These are phyloP conservation scores for Sebastes alutus DNA, from an alignment of 2,797 vertebrate species.

Conservation along the genomic window DNA sequence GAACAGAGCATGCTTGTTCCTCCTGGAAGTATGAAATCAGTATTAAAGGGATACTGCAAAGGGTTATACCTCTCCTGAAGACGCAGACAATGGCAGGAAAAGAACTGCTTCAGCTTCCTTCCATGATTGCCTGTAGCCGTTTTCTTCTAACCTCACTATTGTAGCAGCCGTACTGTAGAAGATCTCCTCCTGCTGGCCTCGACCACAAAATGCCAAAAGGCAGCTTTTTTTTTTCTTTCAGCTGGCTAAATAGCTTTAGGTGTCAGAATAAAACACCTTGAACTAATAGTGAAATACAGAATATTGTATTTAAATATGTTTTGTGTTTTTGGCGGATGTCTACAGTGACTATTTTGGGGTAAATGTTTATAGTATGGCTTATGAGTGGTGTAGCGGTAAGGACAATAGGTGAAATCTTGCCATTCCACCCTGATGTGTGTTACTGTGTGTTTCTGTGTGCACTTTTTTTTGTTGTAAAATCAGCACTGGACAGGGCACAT, in stretches of 20 bases:
- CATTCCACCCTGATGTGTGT: conserved; percentile 56
- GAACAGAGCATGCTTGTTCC: conserved; percentile 48
- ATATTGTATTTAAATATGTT: conserved; percentile 65
- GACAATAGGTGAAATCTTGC: conserved; percentile 47
- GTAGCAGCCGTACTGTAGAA: conserved; percentile 81
- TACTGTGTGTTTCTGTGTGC: conserved; percentile 63
- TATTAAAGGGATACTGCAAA: conserved; percentile 22
- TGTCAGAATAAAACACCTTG: conserved; percentile 57
- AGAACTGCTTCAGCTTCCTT: conserved; percentile 57
- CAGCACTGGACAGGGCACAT: conserved; percentile 56
- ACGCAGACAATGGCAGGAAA: conserved; percentile 66
- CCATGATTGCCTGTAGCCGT: conserved; percentile 69
- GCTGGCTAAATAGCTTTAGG: conserved; percentile 72
- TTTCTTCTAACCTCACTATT: conserved; percentile 75
- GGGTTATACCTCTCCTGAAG: conserved; percentile 59
- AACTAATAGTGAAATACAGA: conserved; percentile 58
- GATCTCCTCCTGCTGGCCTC: conserved; percentile 71
- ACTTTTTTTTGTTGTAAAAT: conserved; percentile 58
- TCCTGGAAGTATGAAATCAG: conserved; percentile 34
- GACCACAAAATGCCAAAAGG: conserved; percentile 63
- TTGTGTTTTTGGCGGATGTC: conserved; percentile 62
- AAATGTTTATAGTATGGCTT: conserved; percentile 55
- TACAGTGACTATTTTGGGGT: conserved; percentile 59
- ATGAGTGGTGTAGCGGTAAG: conserved; percentile 52
- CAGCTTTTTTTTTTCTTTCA: conserved; percentile 66